Evolutionary conservation across 2,113 vertebrate genomes (phyloP).

Genomic region (Sinocyclocheilus grahami): DNA sequence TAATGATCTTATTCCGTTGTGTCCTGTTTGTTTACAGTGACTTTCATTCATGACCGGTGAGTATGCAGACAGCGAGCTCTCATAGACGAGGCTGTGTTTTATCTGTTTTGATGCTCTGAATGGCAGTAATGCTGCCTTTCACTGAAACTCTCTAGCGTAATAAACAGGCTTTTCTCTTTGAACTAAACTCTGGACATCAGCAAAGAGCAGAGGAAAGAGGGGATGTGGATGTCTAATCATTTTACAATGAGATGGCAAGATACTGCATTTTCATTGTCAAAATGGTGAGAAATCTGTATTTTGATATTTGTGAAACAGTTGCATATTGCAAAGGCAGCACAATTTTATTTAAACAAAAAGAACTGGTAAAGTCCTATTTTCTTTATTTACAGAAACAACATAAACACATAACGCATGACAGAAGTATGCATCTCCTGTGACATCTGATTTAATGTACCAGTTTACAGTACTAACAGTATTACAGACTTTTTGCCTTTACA

Average conservation of each 20-base stretch:
- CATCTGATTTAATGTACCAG: no score
- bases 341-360: background rate
- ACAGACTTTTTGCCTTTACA: no score
- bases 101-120: constrained; percentile 60
- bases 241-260: constrained; percentile 43
- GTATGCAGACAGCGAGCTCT: background rate
- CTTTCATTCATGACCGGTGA: background rate
- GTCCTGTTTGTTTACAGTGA: background rate
- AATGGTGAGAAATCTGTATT: background rate
- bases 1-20: background rate
- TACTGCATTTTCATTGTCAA: background rate
- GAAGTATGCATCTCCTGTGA: no score
- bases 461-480: no score
- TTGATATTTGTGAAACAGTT: background rate
- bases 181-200: constrained; percentile 79
- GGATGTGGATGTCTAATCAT: constrained; percentile 51
- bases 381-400: no score
- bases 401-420: no score
- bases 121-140: constrained; percentile 67
- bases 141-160: constrained; percentile 76
- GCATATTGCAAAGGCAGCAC: background rate
- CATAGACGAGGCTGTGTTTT: constrained; percentile 56
- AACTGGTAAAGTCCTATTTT: background rate
- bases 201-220: constrained; percentile 64
- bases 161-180: constrained; percentile 78